Evolutionary conservation across 2,113 vertebrate genomes (phyloP).

Genomic region (Catharus minimus): DNA sequence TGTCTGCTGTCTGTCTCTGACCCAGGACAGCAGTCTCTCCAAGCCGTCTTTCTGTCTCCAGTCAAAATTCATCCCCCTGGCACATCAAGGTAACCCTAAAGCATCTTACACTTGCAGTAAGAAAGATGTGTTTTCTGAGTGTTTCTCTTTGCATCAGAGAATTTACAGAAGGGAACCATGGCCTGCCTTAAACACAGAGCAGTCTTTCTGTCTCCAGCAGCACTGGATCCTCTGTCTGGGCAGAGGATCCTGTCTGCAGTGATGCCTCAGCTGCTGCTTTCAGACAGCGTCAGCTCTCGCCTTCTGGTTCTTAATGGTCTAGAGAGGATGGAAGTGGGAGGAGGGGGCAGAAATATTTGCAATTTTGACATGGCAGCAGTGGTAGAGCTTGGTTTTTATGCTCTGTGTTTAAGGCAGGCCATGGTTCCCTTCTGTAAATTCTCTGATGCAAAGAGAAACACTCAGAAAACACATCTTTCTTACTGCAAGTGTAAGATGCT

Average conservation of each 20-base stretch:
- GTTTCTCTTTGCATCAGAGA: background rate
- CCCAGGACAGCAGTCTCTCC: background rate
- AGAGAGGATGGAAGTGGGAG: background rate
- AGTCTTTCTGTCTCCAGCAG: slow-evolving; percentile 26
- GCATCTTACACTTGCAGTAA: background rate
- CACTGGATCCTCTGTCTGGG: background rate
- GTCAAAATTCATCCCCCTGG: too few relatives aligned
- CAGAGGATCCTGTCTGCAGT: background rate
- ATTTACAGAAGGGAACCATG: background rate
- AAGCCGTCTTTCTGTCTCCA: background rate
- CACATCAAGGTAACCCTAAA: background rate
- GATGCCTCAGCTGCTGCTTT: slow-evolving; percentile 18
- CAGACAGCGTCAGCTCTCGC: background rate
- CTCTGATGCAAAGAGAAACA: background rate
- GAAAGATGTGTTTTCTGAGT: background rate
- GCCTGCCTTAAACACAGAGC: background rate
- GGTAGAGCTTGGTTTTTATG: background rate
- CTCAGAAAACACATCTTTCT: background rate
- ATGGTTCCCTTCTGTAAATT: background rate
- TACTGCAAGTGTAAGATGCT: background rate
- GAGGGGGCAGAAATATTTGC: background rate
- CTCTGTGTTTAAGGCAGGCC: background rate
- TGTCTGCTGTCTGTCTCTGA: background rate
- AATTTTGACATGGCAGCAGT: background rate
- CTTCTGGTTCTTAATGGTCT: background rate